Percentiles rank a stretch among this genome's conserved stretches.
phyloP scores from a whole-genome alignment of 1,140 invertebrate genomes.

The Asbolus verrucosus region DNA sequence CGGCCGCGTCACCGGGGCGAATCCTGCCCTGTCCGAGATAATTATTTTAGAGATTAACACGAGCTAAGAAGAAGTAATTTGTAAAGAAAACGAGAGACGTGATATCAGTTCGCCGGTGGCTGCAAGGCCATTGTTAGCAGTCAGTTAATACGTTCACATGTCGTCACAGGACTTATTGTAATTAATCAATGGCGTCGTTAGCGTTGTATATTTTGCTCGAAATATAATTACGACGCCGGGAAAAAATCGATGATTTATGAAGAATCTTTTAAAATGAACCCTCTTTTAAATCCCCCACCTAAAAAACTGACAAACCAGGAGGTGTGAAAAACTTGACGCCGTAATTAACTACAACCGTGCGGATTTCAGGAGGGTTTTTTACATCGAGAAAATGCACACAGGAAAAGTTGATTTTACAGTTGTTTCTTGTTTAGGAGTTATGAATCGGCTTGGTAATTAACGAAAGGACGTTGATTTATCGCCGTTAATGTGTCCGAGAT shows the following conservation, averaged over 20 bases:
- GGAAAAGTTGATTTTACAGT: neutral
- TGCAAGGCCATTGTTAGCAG: slow-evolving; percentile 30
- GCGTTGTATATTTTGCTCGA: slow-evolving; percentile 24
- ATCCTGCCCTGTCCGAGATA: slow-evolving; percentile 15
- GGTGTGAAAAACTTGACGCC: slow-evolving; percentile 30
- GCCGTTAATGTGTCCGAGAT: slow-evolving; percentile 6
- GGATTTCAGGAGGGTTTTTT: too few relatives aligned
- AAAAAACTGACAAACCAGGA: too few relatives aligned
- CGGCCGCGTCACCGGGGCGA: slow-evolving; percentile 6
- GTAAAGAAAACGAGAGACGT: slow-evolving; percentile 32
- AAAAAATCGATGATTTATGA: slow-evolving; percentile 28
- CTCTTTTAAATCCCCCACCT: too few relatives aligned
- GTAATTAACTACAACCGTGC: too few relatives aligned
- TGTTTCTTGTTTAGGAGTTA: too few relatives aligned
- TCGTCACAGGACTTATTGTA: slow-evolving; percentile 36
- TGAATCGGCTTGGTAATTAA: slow-evolving; percentile 21
- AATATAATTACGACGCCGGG: slow-evolving; percentile 14
- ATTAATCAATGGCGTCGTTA: slow-evolving; percentile 42
- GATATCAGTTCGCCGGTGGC: slow-evolving; percentile 39
- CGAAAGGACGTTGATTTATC: slow-evolving; percentile 32
- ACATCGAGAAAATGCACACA: neutral
- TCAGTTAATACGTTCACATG: slow-evolving; percentile 33
- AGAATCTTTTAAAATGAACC: slow-evolving; percentile 16
- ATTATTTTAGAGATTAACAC: slow-evolving; percentile 37
- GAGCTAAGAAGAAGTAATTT: slow-evolving; percentile 41